Evolutionary conservation across 2,888 invertebrate genomes (phyloP), one percentile per base, ranked within the genome.

Genomic region (Andrena dorsata): DNA sequence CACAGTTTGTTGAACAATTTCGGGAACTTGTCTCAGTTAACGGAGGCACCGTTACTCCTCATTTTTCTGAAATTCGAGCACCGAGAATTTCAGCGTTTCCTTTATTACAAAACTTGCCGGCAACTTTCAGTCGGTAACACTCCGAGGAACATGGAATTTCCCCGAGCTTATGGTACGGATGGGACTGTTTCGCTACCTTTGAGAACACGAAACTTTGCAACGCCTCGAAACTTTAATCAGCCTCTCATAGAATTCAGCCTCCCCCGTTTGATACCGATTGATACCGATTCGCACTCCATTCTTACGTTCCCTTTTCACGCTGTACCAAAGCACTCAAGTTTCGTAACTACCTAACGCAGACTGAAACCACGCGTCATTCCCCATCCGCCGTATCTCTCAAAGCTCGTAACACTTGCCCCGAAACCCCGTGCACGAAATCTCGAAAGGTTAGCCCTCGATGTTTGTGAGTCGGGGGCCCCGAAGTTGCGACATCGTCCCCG

Each of bases 101-200:
- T 69, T 76, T 76, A 58, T 70, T 70, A 51, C 28, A 10, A 76
- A 79, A 76, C 35, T 58, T 30, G n/a, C 7, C 2, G 56, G 63
- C 8, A 16, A 41, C 20, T 61, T 56, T 35, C 13, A 5, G 61
- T 35, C 30, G 35, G 35, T 4, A 63, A 20, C 60, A 28, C 35
- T 63, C 13, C 8, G 35, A 41, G 23, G 56, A 26, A 61, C 61
- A 35, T 61, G 4, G 61, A 61, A 61, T 61, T 20, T n/a, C n/a
- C 0, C 8, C 16, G 61, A 10, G 32, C 32, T 61, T n/a, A 28
- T 28, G 60, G 60, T 4, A 30, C n/a, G n/a, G 60, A 30, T 28
- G 20, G 61, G 28, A n/a, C 61, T 20, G 32, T 10, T 7, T 60
- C 30, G 56, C 56, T 56, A 13, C 10, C 26, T 56, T 56, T 23